These are phyloP conservation scores for Pimephales promelas DNA, from an alignment of 2,113 vertebrate species.

Conservation along the genomic window DNA sequence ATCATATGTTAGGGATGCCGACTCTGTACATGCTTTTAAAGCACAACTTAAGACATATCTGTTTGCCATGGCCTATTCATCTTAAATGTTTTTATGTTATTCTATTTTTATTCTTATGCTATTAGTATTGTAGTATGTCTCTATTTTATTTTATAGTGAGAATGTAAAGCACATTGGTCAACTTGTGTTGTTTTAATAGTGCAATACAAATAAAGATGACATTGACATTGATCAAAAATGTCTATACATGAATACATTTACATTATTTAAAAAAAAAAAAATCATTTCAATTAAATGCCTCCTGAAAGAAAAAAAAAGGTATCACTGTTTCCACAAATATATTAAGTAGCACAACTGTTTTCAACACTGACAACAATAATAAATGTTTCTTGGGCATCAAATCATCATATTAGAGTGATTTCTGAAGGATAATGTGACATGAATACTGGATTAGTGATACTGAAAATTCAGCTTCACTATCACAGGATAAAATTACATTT, in stretches of 20 bases:
- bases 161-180: no score
- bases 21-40: no score
- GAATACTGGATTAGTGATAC: neutral
- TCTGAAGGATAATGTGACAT: neutral
- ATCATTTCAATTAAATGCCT: neutral
- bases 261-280: neutral
- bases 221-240: neutral
- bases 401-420: neutral
- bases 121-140: no score
- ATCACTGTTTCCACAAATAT: neutral
- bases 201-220: no score
- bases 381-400: neutral
- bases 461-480: neutral
- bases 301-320: neutral
- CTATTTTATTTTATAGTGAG: no score
- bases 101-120: no score
- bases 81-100: no score
- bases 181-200: no score
- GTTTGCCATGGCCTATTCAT: no score
- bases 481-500: neutral
- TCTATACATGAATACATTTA: neutral
- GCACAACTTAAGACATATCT: no score
- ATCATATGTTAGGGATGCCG: no score
- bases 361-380: neutral
- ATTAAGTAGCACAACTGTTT: neutral